Conservation (phyloP, 2,888 invertebrate genomes). For the Chymomyza caudatula region DNA sequence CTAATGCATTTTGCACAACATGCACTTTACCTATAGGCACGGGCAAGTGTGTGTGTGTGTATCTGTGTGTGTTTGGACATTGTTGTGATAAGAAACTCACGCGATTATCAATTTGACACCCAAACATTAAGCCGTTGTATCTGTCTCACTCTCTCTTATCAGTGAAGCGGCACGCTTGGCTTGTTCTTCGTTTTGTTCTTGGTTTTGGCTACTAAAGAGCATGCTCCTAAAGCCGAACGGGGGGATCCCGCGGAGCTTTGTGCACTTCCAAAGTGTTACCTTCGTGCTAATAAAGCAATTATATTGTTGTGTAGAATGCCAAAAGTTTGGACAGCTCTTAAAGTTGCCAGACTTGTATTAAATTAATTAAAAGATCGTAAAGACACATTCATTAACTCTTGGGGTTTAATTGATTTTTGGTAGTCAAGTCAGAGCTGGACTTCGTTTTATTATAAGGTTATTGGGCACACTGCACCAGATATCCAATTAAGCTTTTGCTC, state of each 20-base stretch:
- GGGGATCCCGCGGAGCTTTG: neutral
- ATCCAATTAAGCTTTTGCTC: too few species aligned
- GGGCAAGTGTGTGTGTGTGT: slow-evolving; percentile 15
- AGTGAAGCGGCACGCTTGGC: neutral
- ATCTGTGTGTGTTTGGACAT: slow-evolving; percentile 35
- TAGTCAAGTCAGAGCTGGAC: neutral
- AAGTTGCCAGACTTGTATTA: neutral
- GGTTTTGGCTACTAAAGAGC: neutral
- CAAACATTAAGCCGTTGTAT: slow-evolving; percentile 54
- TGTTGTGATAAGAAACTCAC: slow-evolving; percentile 71
- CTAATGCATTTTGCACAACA: slow-evolving; percentile 58
- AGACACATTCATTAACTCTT: too few species aligned
- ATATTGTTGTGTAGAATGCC: neutral
- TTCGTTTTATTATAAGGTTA: too few species aligned
- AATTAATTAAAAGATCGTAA: neutral
- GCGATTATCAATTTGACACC: slow-evolving; percentile 74
- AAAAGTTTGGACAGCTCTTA: neutral
- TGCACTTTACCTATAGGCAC: slow-evolving; percentile 22
- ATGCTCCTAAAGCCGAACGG: neutral
- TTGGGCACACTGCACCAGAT: neutral
- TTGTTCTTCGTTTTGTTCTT: neutral
- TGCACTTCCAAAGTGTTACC: neutral
- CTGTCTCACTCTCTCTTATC: neutral
- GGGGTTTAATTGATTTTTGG: neutral
- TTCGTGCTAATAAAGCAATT: neutral